Conservation (phyloP, 1,140 invertebrate genomes). For the Apis cerana region DNA sequence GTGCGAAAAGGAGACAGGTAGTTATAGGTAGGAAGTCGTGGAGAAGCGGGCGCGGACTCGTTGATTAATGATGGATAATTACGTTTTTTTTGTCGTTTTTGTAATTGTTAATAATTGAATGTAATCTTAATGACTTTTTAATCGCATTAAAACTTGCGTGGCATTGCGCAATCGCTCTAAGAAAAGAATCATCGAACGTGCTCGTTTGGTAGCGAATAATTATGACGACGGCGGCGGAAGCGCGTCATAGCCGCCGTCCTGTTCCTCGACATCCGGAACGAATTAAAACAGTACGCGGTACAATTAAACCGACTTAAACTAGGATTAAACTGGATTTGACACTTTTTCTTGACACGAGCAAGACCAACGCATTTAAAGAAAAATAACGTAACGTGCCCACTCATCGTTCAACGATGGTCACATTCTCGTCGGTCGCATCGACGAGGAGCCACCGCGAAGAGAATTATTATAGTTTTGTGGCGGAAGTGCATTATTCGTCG, state of each 20-base stretch:
- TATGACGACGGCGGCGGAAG: conserved; percentile 39
- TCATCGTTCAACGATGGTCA: too few relatives aligned
- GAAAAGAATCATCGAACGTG: conserved; percentile 65
- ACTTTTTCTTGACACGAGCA: neutral
- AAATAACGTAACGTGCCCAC: neutral
- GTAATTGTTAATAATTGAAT: conserved; percentile 80
- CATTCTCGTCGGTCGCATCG: neutral
- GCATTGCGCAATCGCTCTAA: conserved; percentile 67
- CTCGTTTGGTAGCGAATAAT: conserved; percentile 28
- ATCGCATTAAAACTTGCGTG: conserved; percentile 70
- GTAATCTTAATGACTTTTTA: conserved; percentile 77
- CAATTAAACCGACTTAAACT: too few relatives aligned
- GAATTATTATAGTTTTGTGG: conserved; percentile 42
- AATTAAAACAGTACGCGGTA: conserved; percentile 9
- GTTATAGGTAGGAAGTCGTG: conserved; percentile 5
- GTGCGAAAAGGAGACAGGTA: neutral
- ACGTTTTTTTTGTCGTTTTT: conserved; percentile 73
- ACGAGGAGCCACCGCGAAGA: neutral
- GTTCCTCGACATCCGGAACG: conserved; percentile 34
- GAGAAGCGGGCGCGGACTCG: conserved; percentile 41
- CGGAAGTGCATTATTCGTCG: conserved; percentile 46
- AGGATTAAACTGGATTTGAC: too few relatives aligned
- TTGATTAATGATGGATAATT: conserved; percentile 79
- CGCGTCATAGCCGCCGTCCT: conserved; percentile 35
- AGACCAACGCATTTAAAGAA: neutral